Base-by-base conservation (phyloP, 1,140 invertebrate genomes). In the Drosophila pallidifrons region DNA sequence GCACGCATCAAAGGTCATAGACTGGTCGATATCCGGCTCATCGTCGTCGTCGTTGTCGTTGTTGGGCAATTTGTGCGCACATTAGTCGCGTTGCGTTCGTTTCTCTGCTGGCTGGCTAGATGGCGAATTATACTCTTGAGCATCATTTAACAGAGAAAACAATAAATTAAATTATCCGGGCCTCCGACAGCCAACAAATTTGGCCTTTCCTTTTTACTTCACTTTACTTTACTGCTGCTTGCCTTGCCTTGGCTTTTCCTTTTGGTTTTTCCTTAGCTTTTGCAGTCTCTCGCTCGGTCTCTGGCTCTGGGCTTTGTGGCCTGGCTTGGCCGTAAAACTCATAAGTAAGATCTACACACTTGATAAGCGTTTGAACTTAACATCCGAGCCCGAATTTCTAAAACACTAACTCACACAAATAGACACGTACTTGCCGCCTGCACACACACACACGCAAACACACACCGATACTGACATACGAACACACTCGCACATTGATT, bases 261-360 rank as follows among this genome's bases (percentile, higher is more conserved):
- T 51, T 49, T 51, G 41, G 7, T 8, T 51, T 45, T 16, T 28
- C 38, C 10, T 10, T 41, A 38, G 55, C 35, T 25, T 35, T 25
- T 28, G 15, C n/a, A 25, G 20, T 30, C 5, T 43, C 13, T 32
- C 30, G 30, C 30, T 32, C 30, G 30, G 5, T 32, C 30, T 32
- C 30, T 32, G 7, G 35, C 35, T 49, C n/a, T 43, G 45, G 67
- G 66, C 65, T 57, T 43, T 64, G 52, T 49, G 43, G 51, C 46
- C 54, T 58, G 65, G 59, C 51, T 32, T 60, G 66, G 47, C 75
- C 65, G 85, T 76, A 54, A 81, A 88, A 88, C 80, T 88, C 83
- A 88, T 88, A 88, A 88, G 83, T 88, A 88, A 88, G 83, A 88
- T 88, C 81, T 89, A 88, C 83, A 88, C 83, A 88, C 83, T 88